A percentile compares a stretch with the other conserved stretches of the same genome.
Evolutionary conservation across 2,888 invertebrate genomes (phyloP).

Genomic region (Cheilosia variabilis): DNA sequence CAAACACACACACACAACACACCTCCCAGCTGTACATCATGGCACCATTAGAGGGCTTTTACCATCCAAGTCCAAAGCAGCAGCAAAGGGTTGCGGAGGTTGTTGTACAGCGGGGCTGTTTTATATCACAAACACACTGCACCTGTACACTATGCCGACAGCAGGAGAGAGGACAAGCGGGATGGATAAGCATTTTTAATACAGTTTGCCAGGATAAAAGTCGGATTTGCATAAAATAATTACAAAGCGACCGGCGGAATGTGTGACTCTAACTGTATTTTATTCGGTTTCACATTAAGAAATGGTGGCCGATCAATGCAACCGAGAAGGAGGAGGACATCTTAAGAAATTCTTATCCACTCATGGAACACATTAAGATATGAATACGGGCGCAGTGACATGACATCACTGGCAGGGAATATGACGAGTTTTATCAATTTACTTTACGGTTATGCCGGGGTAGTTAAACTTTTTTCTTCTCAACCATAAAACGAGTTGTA

Average conservation of each 20-base stretch:
- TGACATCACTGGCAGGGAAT: not conserved
- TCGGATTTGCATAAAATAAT: slow-evolving; percentile 74
- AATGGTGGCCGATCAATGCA: slow-evolving; percentile 51
- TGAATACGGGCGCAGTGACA: slow-evolving; percentile 2
- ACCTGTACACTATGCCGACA: not conserved
- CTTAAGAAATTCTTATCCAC: slow-evolving; percentile 58
- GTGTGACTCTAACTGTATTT: slow-evolving; percentile 41
- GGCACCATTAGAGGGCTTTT: slow-evolving; percentile 61
- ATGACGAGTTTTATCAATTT: slow-evolving; percentile 70
- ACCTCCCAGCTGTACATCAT: too few species aligned
- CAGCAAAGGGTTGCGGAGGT: slow-evolving; percentile 7
- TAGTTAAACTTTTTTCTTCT: slow-evolving; percentile 64
- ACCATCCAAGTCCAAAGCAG: slow-evolving; percentile 26
- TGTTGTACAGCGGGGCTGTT: slow-evolving; percentile 14
- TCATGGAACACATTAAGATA: slow-evolving; percentile 53
- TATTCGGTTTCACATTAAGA: slow-evolving; percentile 15
- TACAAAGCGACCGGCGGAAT: slow-evolving; percentile 55
- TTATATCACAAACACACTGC: slow-evolving; percentile 47
- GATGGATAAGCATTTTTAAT: slow-evolving; percentile 67
- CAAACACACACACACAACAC: slow-evolving; percentile 11
- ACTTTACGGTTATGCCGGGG: slow-evolving; percentile 64
- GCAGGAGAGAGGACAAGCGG: slow-evolving; percentile 2
- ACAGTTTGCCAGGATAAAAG: slow-evolving; percentile 68
- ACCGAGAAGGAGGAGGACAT: slow-evolving; percentile 12
- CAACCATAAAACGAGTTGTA: slow-evolving; percentile 65